Evolutionary conservation across 2,888 invertebrate genomes (phyloP), one percentile per base, ranked within the genome.

Genomic region (Pseudococcus viburni): DNA sequence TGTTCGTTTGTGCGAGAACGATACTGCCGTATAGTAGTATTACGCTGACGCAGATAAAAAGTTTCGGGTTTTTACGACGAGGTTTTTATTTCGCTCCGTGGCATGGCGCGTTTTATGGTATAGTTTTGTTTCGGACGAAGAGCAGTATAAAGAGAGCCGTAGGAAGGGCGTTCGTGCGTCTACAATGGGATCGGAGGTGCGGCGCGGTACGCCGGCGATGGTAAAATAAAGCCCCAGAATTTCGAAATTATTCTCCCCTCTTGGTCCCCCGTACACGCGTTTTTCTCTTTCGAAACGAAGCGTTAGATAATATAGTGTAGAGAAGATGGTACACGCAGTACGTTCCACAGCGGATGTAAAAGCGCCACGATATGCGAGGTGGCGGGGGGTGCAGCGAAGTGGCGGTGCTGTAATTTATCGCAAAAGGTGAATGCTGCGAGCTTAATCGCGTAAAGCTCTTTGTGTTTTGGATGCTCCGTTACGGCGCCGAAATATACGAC

Each of bases 391-490:
- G 19, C 19, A 19, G 59, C 19, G 8, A 6, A 33, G 22, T 15
- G 33, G 33, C 68, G 68, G 26, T 73, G 68, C 12, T 73, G 68
- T 73, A 33, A 73, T 73, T 73, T 73, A 73, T 73, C 68, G 68
- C 68, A 22, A 73, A 33, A 73, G 68, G 68, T 73, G 68, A 73
- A 26, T 73, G 68, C 68, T 73, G 68, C 68, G 68, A 73, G 68
- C 68, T 73, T 73, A 73, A 73, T 73, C 68, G 68, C 68, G 68
- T 73, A 73, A 73, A 73, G 68, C 68, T 73, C 33, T 73, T 73
- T 73, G 68, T 73, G 68, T 59, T 59, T 19, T 33, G 68, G 33
- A 73, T 26, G 68, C 26, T 26, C 26, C 33, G 68, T 33, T 73
- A 22, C 68, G 68, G 68, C 68, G 68, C 68, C 68, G 68, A 73